Base-by-base conservation (phyloP, 2,888 invertebrate genomes). In the Phasia obesa region DNA sequence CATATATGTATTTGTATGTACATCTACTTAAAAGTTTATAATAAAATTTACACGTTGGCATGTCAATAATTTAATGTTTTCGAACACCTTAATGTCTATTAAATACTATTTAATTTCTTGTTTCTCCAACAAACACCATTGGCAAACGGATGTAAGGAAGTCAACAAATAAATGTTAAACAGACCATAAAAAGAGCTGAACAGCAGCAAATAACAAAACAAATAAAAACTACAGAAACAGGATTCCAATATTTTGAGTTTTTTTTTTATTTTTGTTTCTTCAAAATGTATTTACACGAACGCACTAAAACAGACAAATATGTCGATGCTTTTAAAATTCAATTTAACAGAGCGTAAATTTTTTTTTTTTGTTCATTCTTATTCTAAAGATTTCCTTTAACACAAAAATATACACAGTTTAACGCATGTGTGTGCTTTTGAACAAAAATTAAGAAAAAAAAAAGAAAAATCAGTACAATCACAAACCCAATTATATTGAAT, bases 291-390 rank as follows among this genome's bases (percentile, higher is more conserved):
- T 35, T 11, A 35, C n/a, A 17, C 31, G n/a, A 31, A 51, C 23
- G 15, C 21, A 65, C 4, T 49, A 19, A 35, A 75, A 65, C 57
- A 75, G 38, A 27, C 31, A 75, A 57, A 65, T 25, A 57, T 47
- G 13, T 64, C 57, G 65, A 57, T 3, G 25, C 53, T 59, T 42
- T 9, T 31, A 64, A 44, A 70, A 65, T 64, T 21, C 49, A 65
- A 64, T 81, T 76, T 67, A 76, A 67, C 42, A 67, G 49, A 76
- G 65, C 67, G 62, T 67, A 31, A 70, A 38, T 44, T 55, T 60
- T 47, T 67, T 57, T 60, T 53, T n/a, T 38, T 57, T 35, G 15
- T 6, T 27, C 9, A 47, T 23, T 7, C 27, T 35, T 59, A 47
- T 42, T 19, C 44, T 42, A 42, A 15, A 42, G 38, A 35, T 35